Percentiles rank a stretch among this genome's conserved stretches.
These are phyloP conservation scores for Drosophila kikkawai DNA, from an alignment of 1,140 invertebrate species.

Conservation along the genomic window DNA sequence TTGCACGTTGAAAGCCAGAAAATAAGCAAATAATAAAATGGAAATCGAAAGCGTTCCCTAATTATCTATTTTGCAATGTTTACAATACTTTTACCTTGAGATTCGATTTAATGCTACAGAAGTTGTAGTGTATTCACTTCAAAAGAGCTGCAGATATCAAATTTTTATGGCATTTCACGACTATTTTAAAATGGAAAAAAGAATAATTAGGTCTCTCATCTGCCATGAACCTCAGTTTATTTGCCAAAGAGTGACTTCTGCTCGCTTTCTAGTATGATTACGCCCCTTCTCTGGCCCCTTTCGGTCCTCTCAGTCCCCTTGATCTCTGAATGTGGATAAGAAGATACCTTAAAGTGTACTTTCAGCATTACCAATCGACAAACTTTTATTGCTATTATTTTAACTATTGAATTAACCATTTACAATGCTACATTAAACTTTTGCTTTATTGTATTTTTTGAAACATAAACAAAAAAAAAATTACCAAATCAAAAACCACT, in stretches of 20 bases:
- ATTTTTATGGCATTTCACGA: no score
- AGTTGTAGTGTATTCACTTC: neutral
- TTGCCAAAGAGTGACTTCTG: neutral
- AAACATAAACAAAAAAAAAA: constrained; percentile 79
- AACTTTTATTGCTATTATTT: constrained; percentile 53
- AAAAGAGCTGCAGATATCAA: no score
- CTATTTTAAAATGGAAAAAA: no score
- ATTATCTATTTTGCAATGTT: neutral
- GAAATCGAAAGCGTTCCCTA: neutral
- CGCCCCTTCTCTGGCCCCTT: neutral
- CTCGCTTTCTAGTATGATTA: neutral
- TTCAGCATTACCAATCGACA: constrained; percentile 53
- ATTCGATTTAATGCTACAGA: neutral
- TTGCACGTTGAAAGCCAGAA: neutral
- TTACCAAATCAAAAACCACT: constrained; percentile 67
- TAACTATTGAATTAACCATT: constrained; percentile 69
- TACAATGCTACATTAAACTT: constrained; percentile 84
- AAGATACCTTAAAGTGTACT: constrained; percentile 37
- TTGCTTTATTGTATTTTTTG: constrained; percentile 85
- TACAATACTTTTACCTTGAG: neutral
- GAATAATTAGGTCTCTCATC: neutral
- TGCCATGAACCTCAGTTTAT: neutral
- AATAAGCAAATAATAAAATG: neutral
- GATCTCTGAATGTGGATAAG: constrained; percentile 11
- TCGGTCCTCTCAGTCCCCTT: constrained; percentile 5